phyloP scores from a whole-genome alignment of 1,140 invertebrate genomes.

The Drosophila virilis region DNA sequence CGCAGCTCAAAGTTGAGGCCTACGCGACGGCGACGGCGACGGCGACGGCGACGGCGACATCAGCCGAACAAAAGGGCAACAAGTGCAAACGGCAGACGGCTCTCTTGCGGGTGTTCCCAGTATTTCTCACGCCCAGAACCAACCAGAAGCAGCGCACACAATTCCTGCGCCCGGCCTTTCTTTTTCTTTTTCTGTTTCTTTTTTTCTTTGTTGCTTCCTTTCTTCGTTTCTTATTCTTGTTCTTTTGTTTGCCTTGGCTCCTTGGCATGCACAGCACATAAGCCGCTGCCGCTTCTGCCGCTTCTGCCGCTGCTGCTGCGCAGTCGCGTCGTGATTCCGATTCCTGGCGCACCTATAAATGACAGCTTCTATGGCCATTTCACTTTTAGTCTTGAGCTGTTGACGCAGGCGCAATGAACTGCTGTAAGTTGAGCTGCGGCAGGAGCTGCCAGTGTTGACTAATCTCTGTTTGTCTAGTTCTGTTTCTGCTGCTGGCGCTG shows the following conservation, averaged over 20 bases:
- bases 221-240: slow-evolving; percentile 9
- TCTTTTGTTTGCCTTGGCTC: slow-evolving; percentile 15
- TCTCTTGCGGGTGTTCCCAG: slow-evolving; percentile 42
- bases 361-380: slow-evolving; percentile 65
- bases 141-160: slow-evolving; percentile 38
- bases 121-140: slow-evolving; percentile 45
- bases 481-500: slow-evolving; percentile 42
- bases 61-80: not conserved
- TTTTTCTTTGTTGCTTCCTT: not conserved
- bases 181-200: slow-evolving; percentile 17
- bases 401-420: slow-evolving; percentile 70
- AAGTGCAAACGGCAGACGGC: slow-evolving; percentile 26
- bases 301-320: slow-evolving; percentile 18
- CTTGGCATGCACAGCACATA: slow-evolving; percentile 60
- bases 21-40: no score
- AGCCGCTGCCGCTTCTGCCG: slow-evolving; percentile 10
- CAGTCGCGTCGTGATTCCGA: slow-evolving; percentile 43
- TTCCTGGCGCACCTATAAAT: slow-evolving; percentile 77
- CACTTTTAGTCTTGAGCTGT: slow-evolving; percentile 77
- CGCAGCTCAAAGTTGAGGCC: not conserved
- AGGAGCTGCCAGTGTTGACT: not conserved
- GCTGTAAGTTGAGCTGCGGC: slow-evolving; percentile 47
- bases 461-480: not conserved
- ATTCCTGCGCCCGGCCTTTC: slow-evolving; percentile 47
- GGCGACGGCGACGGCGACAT: no score